Evolutionary conservation across 1,140 invertebrate species (phyloP), one percentile per base, ranked within the genome.

Genomic region (Lepidurus apus): DNA sequence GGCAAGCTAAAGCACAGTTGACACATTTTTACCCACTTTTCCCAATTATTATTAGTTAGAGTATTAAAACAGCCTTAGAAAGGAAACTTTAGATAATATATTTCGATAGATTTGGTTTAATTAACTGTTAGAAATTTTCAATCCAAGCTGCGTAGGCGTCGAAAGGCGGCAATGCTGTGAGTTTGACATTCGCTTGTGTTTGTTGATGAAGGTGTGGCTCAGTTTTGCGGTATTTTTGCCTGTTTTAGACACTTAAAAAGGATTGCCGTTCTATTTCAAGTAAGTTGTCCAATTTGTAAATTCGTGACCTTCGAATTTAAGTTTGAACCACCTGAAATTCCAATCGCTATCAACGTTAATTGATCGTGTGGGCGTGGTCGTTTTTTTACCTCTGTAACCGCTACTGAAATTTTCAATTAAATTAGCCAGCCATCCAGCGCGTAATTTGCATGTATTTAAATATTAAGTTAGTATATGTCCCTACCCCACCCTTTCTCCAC

Each of bases 131-230:
- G 1, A 65, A 21, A 65, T 13, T n/a, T 34, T 34, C 34, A 34
- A 65, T 65, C 21, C 53, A n/a, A 13, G 53, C 17, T n/a, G 53
- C n/a, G 53, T 9, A 65, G 53, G 53, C 17, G 53, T 65, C 53
- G 7, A 11, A 17, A 21, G 7, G 17, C 21, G 53, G 53, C 53
- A 65, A 7, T 21, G 9, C 13, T 65, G 53, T 13, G 21, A 65
- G 53, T 65, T 65, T 65, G 53, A 65, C 53, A 65, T 65, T 65
- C 53, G 13, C n/a, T 65, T 21, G 17, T 34, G 34, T 65, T 65
- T 65, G 53, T 65, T 65, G 53, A 65, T 17, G 53, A 65, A 65
- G 53, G 53, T 65, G 53, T 65, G 53, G 53, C 53, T 65, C 53
- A 65, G 53, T 65, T 65, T 65, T 65, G 53, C n/a, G 53, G 53